Evolutionary conservation across 1,140 invertebrate species (phyloP), one percentile per base, ranked within the genome.

Genomic region (Lethocerus indicus): DNA sequence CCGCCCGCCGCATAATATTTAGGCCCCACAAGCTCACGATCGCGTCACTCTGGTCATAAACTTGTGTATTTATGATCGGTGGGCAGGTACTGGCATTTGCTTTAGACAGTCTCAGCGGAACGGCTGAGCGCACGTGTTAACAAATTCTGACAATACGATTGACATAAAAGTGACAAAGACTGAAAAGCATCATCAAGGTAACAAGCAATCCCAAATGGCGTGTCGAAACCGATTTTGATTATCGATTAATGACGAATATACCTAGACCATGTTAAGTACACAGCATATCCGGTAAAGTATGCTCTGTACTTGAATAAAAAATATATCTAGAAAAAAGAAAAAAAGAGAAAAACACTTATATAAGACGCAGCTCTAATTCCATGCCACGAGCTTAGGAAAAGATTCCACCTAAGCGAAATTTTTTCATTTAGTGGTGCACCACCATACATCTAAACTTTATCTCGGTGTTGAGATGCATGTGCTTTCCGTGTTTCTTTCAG

Each of bases 191-290:
- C 42, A 46, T 32, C 28, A 51, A 51, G 50, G 50, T 51, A 51
- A 51, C 50, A 47, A 51, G 50, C 50, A 51, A 51, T 51, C 50
- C 49, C 26, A 28, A 2, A n/a, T n/a, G n/a, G n/a, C n/a, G n/a
- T n/a, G n/a, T n/a, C n/a, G n/a, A n/a, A n/a, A n/a, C n/a, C n/a
- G n/a, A n/a, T n/a, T n/a, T n/a, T n/a, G n/a, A n/a, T n/a, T n/a
- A 12, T 44, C 42, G 9, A 44, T 7, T n/a, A 32, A 9, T 14
- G 25, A 27, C 26, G 16, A 13, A 28, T 26, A 26, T 26, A 44
- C 21, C 23, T 27, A 44, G 14, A 27, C 23, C 14, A 44, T 27
- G 12, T 20, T 42, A 42, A 42, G 40, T 42, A 21, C 13, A 24
- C 26, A 42, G n/a, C 21, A 42, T 42, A 42, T 42, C 40, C 40